Conservation (phyloP, 2,113 vertebrate genomes). For the Cyrtonyx montezumae region DNA sequence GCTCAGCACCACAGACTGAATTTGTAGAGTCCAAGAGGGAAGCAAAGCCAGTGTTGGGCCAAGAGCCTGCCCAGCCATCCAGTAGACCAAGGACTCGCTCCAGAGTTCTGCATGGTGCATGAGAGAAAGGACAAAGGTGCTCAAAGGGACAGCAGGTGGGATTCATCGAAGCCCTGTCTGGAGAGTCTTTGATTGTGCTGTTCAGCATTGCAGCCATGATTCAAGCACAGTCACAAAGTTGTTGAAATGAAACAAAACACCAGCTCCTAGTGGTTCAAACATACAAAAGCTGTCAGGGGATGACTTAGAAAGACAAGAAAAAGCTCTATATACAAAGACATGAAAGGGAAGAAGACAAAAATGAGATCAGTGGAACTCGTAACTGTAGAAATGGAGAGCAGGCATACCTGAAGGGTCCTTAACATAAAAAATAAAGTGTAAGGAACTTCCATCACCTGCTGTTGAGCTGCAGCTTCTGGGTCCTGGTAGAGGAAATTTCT, state of each 20-base stretch:
- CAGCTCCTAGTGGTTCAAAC: not conserved
- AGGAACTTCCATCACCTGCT: not conserved
- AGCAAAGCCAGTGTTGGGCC: not conserved
- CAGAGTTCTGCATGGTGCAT: not conserved
- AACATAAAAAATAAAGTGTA: not conserved
- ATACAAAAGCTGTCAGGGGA: not conserved
- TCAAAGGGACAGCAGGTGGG: not conserved
- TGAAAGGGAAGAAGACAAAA: not conserved
- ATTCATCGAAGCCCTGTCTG: not conserved
- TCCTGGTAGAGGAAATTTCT: not conserved
- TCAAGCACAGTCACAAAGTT: not conserved
- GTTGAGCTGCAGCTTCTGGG: not conserved
- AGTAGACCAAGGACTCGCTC: not conserved
- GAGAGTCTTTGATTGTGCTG: not conserved
- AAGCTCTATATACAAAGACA: not conserved
- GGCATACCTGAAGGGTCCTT: not conserved
- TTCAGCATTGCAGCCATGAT: not conserved
- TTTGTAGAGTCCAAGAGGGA: not conserved
- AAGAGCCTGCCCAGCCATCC: not conserved
- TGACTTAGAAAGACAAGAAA: not conserved
- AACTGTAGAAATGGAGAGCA: not conserved
- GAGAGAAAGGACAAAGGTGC: not conserved
- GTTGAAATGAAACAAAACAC: conserved; percentile 5
- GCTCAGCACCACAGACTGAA: not conserved
- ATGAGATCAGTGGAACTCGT: not conserved